Evolutionary conservation across 1,140 invertebrate genomes (phyloP), one percentile per base, ranked within the genome.

Genomic region (Lamellibrachia luymesi): DNA sequence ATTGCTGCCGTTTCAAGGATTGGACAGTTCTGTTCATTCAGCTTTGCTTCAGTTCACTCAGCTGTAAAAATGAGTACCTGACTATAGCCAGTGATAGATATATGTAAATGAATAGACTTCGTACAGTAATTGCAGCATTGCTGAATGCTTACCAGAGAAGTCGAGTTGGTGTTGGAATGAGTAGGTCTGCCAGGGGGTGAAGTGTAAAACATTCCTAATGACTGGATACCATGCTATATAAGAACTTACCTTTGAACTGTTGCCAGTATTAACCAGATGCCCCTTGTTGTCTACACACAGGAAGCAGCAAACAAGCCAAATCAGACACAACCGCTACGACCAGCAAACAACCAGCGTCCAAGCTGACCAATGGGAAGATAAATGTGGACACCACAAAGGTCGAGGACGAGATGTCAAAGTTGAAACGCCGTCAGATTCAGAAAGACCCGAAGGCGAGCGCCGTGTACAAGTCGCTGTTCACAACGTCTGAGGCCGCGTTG

Each of bases 391-490:
- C 13, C 2, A 80, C 80, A 92, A 93, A 49, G 64, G 50, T 17
- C 10, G 50, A 89, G 80, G 38, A 93, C 80, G 27, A 90, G 51
- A 89, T 27, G 90, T n/a, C n/a, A 93, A 93, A 80, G 51, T 93
- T 93, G 89, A 94, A 93, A 51, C 64, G 56, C 17, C 94, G 93
- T 10, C 94, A 93, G 90, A 94, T 96, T 56, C 96, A 96, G n/a
- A 98, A 98, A 94, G 98, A 99, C 97, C 98, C 98, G 0, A 98
- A 98, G 94, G 98, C 97, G 0, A 98, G 97, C 93, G 98, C 98
- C 96, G 98, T 98, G 1, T 99, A 98, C 95, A 99, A 99, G 96
- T 99, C 98, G 49, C 96, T 99, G 49, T 99, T 99, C 95, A 99
- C 98, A 0, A 97, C 97, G 25, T 98, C 98, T 95, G 97, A 98